Base-by-base conservation (phyloP, 2,888 invertebrate genomes). In the Chloroclystis v-ata region DNA sequence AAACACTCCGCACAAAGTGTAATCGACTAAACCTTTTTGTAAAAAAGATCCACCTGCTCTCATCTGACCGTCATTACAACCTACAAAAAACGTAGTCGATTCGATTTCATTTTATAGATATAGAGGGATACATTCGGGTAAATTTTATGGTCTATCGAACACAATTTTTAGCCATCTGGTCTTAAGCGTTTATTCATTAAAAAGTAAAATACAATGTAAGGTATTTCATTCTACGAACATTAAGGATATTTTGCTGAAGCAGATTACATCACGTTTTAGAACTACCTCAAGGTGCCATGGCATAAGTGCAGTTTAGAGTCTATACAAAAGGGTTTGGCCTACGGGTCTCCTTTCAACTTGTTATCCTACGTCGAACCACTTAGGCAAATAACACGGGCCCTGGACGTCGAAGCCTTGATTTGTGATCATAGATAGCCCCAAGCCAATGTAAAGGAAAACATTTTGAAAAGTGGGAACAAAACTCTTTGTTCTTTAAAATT, bases 321-420 rank as follows among this genome's bases (percentile, higher is more conserved):
- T 67, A 67, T 69, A 72, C 72, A 72, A 72, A 72, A 63, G 63
- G 62, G 59, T 52, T 49, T 63, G 26, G 49, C 59, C 47, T 25
- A 28, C 10, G 56, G 56, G 51, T 38, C 28, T 37, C 48, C 66
- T 67, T 65, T 65, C 65, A 73, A 73, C 65, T 73, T 73, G 75
- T 77, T 75, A 73, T 67, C 63, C 63, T 60, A 56, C 57, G 58
- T 60, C 56, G 59, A 57, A 60, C 70, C 76, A 76, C 74, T 76
- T 77, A 72, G 63, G 69, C 67, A 78, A 79, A 80, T 76, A 72
- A 67, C 72, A 75, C 60, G 66, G 69, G 71, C 65, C 63, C 53
- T 67, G 63, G 61, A 61, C 65, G 63, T 63, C 61, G 57, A 61
- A 63, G 60, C 60, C 54, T 65, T 62, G 63, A 63, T 66, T 66